Conservation (phyloP, 2,113 vertebrate species). For the Forbesichthys agassizii region DNA sequence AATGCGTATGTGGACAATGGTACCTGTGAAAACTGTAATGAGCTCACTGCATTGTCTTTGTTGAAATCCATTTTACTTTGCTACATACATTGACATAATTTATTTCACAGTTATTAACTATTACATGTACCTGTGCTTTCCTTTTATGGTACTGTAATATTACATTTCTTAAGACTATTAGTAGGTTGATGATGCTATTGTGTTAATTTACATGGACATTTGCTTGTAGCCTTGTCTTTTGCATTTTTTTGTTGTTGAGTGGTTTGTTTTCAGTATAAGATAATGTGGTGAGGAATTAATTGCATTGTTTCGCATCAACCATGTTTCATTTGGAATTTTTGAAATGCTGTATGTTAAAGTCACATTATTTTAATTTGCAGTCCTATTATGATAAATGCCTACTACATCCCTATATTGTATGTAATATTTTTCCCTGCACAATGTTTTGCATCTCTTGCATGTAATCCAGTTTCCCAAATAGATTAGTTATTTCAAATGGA, state of each 20-base stretch:
- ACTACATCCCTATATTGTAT: constrained; percentile 8
- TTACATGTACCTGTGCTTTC: constrained; percentile 31
- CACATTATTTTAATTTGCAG: not conserved
- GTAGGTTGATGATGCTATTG: constrained; percentile 52
- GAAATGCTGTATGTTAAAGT: constrained; percentile 16
- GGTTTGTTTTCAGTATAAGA: too few relatives aligned
- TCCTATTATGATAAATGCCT: constrained; percentile 26
- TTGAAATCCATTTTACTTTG: constrained; percentile 9
- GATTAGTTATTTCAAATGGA: constrained; percentile 25
- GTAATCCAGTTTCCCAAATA: constrained; percentile 28
- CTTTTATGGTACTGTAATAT: constrained; percentile 16
- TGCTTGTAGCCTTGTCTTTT: constrained; percentile 45
- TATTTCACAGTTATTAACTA: constrained; percentile 51
- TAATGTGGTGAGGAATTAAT: constrained; percentile 21
- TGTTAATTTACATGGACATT: constrained; percentile 28
- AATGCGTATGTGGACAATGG: constrained; percentile 53
- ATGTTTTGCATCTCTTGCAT: constrained; percentile 43
- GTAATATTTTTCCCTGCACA: constrained; percentile 15
- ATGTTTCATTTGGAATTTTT: constrained; percentile 50
- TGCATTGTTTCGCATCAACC: constrained; percentile 23
- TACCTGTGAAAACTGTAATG: constrained; percentile 51
- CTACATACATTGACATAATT: constrained; percentile 22
- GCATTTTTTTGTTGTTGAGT: constrained; percentile 50
- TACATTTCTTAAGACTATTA: constrained; percentile 21
- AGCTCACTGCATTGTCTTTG: constrained; percentile 33